phyloP scores from a whole-genome alignment of 2,113 vertebrate species.

The Paedocypris sp. region DNA sequence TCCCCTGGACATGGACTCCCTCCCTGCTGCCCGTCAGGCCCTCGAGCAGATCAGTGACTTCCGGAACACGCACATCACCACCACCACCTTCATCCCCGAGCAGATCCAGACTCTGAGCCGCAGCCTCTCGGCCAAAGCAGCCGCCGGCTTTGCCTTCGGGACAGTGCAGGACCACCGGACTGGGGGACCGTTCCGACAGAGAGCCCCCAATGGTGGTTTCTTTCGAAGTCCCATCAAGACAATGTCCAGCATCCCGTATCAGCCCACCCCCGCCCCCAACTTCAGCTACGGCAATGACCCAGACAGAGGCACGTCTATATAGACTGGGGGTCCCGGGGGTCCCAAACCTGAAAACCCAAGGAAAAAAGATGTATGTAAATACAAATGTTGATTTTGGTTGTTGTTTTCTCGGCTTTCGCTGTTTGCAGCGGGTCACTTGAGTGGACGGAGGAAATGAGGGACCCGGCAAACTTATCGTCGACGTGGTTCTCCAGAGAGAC shows the following conservation, averaged over 20 bases:
- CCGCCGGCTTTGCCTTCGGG: constrained; percentile 90
- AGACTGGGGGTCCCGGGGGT: constrained; percentile 17
- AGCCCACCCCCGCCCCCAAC: constrained; percentile 91
- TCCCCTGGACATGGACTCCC: constrained; percentile 94
- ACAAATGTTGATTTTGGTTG: constrained; percentile 41
- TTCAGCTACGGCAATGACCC: constrained; percentile 94
- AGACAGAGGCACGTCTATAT: constrained; percentile 97
- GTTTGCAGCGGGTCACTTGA: constrained; percentile 32
- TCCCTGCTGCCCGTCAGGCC: constrained; percentile 90
- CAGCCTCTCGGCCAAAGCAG: constrained; percentile 92
- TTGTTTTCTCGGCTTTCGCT: constrained; percentile 45
- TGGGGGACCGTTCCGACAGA: constrained; percentile 90
- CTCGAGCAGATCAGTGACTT: constrained; percentile 99
- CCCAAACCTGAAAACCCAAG: constrained; percentile 16
- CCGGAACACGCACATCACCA: constrained; percentile 99
- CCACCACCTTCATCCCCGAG: constrained; percentile 98
- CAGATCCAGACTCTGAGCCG: constrained; percentile 99
- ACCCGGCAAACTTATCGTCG: no score
- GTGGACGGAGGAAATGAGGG: no score
- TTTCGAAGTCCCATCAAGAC: constrained; percentile 98
- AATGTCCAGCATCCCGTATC: constrained; percentile 98
- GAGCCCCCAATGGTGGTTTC: constrained; percentile 95
- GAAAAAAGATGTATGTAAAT: constrained; percentile 57
- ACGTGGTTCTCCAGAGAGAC: constrained; percentile 57
- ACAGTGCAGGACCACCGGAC: constrained; percentile 89